phyloP scores from a whole-genome alignment of 2,888 invertebrate species.

The Pristionchus fissidentatus region DNA sequence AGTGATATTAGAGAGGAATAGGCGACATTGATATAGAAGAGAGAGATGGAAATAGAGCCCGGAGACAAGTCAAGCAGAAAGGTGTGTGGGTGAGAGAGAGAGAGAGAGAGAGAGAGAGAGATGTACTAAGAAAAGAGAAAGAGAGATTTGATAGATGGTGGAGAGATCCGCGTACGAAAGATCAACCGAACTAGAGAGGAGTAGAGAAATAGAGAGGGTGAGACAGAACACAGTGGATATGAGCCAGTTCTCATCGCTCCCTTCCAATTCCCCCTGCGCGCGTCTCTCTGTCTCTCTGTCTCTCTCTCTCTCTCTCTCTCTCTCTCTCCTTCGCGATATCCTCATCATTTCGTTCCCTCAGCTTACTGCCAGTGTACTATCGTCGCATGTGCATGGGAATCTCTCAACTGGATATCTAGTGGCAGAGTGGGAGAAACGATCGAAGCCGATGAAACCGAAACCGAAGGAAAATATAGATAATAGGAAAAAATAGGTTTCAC shows the following conservation, averaged over 20 bases:
- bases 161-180: not conserved
- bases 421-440: too few species aligned
- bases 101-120: conserved; percentile 26
- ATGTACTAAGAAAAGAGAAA: not conserved
- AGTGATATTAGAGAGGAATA: too few species aligned
- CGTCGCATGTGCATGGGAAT: not conserved
- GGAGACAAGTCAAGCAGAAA: too few species aligned
- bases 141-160: too few species aligned
- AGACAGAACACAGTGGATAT: not conserved
- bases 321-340: not conserved
- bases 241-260: conserved; percentile 9
- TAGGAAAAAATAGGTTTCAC: too few species aligned
- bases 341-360: conserved; percentile 34
- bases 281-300: not conserved
- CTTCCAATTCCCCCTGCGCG: not conserved
- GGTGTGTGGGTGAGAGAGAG: conserved; percentile 23
- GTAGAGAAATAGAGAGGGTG: not conserved
- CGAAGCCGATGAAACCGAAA: too few species aligned
- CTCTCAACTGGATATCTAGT: too few species aligned
- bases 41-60: too few species aligned
- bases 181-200: not conserved
- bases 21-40: too few species aligned
- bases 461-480: too few species aligned
- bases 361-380: conserved; percentile 9
- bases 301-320: not conserved